Base-by-base conservation (phyloP, 1,140 invertebrate genomes). In the Lycorma delicatula region DNA sequence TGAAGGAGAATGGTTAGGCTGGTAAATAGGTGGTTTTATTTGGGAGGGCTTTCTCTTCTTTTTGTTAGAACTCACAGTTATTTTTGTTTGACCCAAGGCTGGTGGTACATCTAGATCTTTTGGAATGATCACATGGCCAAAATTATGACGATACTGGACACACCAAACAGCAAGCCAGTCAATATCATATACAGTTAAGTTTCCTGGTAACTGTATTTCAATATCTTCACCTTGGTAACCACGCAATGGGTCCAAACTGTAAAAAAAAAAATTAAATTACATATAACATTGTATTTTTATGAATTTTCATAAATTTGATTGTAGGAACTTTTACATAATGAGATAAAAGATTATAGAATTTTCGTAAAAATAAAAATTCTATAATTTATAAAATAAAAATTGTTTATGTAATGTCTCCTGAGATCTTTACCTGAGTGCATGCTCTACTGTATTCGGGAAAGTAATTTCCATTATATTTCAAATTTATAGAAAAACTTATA, bases 151-250 rank as follows among this genome's bases (percentile, higher is more conserved):
- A 69, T 88, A 90, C 68, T 85, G 77, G 7, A 91, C 83, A 68
- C 89, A 91, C 89, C 89, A 96, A 0, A 95, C 83, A 0, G 87
- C 79, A n/a, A 95, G 74, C 89, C 90, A 95, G 68, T 94, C 87
- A 51, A 96, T 91, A 69, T 94, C 89, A 69, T 91, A 89, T 4
- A 93, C 87, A 0, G 91, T 93, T 60, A 93, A 69, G 60, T 87
- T 85, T 13, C 83, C 85, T 0, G 91, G 91, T 34, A 96, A 70
- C 60, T 91, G 86, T 52, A 92, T 85, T 71, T 92, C 90, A 31
- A 96, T 92, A 69, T 93, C 90, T 69, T 93, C 88, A 0, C 90
- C 91, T 66, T 89, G 84, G 71, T 96, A 96, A 0, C 83, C 82
- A 2, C 83, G 78, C 22, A 95, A 73, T 1, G 87, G 82, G 44